phyloP scores from a whole-genome alignment of 2,888 invertebrate species.

The Mesorhabditis spiculigera region DNA sequence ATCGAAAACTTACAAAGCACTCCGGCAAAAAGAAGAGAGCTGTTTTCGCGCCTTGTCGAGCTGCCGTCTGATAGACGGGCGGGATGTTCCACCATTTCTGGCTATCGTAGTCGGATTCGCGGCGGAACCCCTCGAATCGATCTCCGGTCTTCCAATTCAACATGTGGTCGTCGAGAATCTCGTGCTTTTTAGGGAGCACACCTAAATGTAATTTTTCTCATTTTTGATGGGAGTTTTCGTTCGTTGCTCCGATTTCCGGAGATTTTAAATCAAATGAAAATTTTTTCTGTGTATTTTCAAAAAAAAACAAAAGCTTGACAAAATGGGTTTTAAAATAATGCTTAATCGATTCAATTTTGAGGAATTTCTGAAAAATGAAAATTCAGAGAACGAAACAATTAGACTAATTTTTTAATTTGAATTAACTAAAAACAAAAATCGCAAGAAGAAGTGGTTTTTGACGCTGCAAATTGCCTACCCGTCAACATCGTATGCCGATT shows the following conservation, averaged over 20 bases:
- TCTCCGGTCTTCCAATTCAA: conserved; percentile 30
- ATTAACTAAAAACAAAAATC: neutral
- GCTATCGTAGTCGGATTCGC: conserved; percentile 24
- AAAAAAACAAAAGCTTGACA: too few species aligned
- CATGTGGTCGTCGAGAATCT: conserved; percentile 32
- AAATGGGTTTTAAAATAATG: too few species aligned
- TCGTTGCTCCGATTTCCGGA: too few species aligned
- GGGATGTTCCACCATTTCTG: conserved; percentile 26
- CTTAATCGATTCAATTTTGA: too few species aligned
- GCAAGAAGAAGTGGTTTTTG: neutral
- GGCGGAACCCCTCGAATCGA: conserved; percentile 32
- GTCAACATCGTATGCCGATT: conserved; percentile 38
- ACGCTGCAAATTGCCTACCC: conserved; percentile 13
- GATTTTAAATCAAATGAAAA: too few species aligned
- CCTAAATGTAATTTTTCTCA: conserved; percentile 16
- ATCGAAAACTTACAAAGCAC: conserved; percentile 29
- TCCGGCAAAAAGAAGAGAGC: conserved; percentile 44
- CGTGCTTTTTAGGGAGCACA: conserved; percentile 29
- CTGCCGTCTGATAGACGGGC: conserved; percentile 35
- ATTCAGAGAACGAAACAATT: too few species aligned
- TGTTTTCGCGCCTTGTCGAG: conserved; percentile 24
- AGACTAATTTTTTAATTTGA: too few species aligned
- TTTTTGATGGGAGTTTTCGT: neutral
- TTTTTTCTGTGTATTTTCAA: too few species aligned
- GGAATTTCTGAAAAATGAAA: too few species aligned